Evolutionary conservation across 2,113 vertebrate genomes (phyloP).

Genomic region (Melanerpes formicivorus): DNA sequence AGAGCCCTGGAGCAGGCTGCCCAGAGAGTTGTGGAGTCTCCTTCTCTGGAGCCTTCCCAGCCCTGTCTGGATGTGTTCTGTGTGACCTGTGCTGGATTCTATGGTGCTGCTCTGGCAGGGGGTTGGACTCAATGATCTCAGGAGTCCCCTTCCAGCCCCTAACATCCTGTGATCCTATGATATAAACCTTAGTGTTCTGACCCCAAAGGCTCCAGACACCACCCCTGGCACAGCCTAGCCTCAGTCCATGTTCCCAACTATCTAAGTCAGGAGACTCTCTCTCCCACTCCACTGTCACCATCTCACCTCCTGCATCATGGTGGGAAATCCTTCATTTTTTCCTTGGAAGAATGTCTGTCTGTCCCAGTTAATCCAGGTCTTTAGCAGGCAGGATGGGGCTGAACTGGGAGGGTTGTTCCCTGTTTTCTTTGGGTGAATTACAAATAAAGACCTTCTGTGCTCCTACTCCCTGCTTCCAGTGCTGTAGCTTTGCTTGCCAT

Average conservation of each 20-base stretch:
- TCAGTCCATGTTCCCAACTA: not conserved
- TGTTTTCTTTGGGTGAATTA: not conserved
- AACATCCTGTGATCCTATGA: too few species aligned
- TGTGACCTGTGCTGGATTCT: too few species aligned
- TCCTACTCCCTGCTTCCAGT: not conserved
- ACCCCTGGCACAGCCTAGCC: not conserved
- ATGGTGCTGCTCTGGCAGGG: too few species aligned
- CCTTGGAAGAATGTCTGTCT: not conserved
- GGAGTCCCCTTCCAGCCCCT: too few species aligned
- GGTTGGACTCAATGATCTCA: too few species aligned
- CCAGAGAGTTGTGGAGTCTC: too few species aligned
- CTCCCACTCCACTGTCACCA: accelerated
- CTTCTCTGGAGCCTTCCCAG: too few species aligned
- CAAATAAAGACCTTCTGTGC: not conserved
- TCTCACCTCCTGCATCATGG: accelerated
- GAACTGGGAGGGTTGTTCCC: not conserved
- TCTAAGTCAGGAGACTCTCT: not conserved
- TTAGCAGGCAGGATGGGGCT: not conserved
- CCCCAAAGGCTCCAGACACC: not conserved
- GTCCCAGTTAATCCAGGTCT: not conserved
- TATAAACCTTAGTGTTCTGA: not conserved
- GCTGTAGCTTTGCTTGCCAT: not conserved
- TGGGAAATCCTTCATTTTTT: not conserved
- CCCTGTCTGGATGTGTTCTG: too few species aligned
- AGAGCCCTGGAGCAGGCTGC: too few species aligned